These are phyloP conservation scores for Phalacrocorax aristotelis DNA, from an alignment of 2,113 vertebrate species.

Conservation along the genomic window DNA sequence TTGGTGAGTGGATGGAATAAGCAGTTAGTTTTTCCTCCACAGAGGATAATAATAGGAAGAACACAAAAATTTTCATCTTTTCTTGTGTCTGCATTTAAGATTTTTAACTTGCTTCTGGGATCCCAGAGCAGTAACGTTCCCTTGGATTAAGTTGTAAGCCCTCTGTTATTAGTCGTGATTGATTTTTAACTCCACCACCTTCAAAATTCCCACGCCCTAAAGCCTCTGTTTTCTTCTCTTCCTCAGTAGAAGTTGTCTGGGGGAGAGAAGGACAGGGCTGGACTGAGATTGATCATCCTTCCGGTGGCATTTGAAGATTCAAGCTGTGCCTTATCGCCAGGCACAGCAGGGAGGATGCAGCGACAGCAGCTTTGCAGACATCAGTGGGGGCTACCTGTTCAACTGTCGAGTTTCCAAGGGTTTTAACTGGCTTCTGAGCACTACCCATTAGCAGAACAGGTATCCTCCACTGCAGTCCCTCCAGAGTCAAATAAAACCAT, in stretches of 20 bases:
- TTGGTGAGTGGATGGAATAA: not conserved
- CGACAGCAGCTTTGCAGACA: not conserved
- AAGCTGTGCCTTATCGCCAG: conserved; percentile 13
- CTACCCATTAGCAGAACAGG: not conserved
- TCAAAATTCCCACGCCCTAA: not conserved
- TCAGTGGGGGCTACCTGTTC: not conserved
- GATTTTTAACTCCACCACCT: conserved; percentile 33
- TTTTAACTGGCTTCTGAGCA: not conserved
- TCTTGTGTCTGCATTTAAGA: not conserved
- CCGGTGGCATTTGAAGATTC: conserved; percentile 12
- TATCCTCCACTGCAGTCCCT: not conserved
- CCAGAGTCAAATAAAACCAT: not conserved
- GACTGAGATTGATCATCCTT: conserved; percentile 36
- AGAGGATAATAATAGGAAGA: not conserved
- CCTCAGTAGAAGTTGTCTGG: not conserved
- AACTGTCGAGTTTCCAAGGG: not conserved
- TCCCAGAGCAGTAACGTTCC: not conserved
- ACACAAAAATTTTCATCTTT: not conserved
- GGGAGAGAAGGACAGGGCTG: not conserved
- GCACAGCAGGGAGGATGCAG: not conserved
- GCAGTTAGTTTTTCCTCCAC: not conserved
- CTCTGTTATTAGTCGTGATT: not conserved
- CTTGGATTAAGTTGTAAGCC: not conserved
- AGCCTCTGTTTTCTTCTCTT: not conserved
- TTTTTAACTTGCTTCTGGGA: not conserved